A percentile compares a stretch with the other conserved stretches of the same genome.
Evolutionary conservation across 1,140 invertebrate species (phyloP).

Genomic region (Lasioglossum albipes): DNA sequence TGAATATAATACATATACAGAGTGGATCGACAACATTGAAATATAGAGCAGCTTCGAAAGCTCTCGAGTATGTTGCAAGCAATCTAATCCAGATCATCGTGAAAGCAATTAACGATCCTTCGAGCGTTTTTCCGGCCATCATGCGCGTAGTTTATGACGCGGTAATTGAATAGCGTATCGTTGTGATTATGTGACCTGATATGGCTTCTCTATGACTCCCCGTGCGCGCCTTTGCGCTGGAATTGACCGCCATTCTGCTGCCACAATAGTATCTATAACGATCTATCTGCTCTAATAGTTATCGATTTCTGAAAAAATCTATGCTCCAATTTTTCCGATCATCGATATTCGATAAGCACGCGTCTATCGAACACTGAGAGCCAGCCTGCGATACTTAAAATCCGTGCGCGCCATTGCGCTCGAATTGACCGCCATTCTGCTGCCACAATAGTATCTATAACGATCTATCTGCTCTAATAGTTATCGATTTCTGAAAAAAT

Average conservation of each 20-base stretch:
- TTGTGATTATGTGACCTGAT: constrained; percentile 33
- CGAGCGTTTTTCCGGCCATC: constrained; percentile 38
- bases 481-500: constrained; percentile 19
- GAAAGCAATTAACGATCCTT: constrained; percentile 46
- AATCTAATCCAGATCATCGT: constrained; percentile 13
- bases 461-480: constrained; percentile 18
- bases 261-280: not conserved
- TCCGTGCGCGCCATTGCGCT: constrained; percentile 25
- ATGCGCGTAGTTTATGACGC: constrained; percentile 35
- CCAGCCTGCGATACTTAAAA: too few species aligned
- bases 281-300: constrained; percentile 17
- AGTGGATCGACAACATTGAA: not conserved
- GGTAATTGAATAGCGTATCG: constrained; percentile 37
- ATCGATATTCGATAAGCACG: too few species aligned
- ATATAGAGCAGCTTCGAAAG: not conserved
- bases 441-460: not conserved
- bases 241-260: constrained; percentile 17
- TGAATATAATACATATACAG: not conserved
- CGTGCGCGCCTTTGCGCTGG: constrained; percentile 18
- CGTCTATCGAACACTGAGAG: too few species aligned
- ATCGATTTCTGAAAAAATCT: constrained; percentile 14
- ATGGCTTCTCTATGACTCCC: constrained; percentile 26
- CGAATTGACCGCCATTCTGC: constrained; percentile 14
- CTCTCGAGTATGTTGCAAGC: not conserved
- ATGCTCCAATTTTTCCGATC: too few species aligned